Conservation (phyloP, 2,113 vertebrate species). For the Arizona elegans region DNA sequence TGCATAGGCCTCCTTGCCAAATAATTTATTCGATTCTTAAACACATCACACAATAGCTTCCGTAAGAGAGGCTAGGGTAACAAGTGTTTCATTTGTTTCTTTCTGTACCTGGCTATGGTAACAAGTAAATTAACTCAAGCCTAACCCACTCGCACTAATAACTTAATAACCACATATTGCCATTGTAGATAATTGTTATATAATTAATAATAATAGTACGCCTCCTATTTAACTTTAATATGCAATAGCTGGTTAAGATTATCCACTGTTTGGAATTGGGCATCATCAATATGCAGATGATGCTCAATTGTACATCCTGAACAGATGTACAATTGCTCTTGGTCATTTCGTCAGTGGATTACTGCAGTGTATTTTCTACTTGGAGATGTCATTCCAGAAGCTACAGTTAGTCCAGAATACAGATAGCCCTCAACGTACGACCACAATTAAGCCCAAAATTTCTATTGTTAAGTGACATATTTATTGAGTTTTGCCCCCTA, state of each 20-base stretch:
- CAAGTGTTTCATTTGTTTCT: neutral
- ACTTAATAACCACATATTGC: neutral
- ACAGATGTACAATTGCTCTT: neutral
- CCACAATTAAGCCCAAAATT: neutral
- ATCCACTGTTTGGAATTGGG: neutral
- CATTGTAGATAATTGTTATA: neutral
- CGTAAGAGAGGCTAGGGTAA: neutral
- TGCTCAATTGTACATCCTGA: neutral
- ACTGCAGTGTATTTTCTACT: neutral
- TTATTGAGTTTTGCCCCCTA: neutral
- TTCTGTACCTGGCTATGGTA: neutral
- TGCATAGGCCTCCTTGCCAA: neutral
- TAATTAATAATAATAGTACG: neutral
- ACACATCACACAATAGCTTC: neutral
- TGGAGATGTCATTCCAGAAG: neutral
- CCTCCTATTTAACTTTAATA: neutral
- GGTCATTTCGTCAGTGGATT: neutral
- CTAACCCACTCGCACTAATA: neutral
- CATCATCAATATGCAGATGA: neutral
- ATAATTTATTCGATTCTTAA: neutral
- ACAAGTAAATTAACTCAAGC: neutral
- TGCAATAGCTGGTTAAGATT: neutral
- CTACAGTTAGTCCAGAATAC: neutral
- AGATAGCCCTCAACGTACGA: neutral
- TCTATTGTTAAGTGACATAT: neutral